Percentiles rank a stretch among this genome's conserved stretches.
phyloP scores from a whole-genome alignment of 2,797 vertebrate species.

The Pitangus sulphuratus region DNA sequence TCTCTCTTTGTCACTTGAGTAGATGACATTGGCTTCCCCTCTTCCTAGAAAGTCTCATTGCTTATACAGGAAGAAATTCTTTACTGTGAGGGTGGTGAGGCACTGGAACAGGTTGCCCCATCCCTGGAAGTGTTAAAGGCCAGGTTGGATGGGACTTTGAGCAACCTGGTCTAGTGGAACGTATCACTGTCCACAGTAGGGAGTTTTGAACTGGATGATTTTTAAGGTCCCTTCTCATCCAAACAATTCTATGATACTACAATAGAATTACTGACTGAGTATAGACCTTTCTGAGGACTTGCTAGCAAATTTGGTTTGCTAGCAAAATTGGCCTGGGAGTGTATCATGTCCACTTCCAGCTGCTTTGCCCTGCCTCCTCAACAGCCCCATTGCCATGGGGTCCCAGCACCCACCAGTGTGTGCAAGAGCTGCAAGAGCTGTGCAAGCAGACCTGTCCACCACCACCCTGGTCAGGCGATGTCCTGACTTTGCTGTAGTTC shows the following conservation, averaged over 20 bases:
- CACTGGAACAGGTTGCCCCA: neutral
- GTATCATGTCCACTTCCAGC: neutral
- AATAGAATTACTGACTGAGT: neutral
- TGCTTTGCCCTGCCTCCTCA: neutral
- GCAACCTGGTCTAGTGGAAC: neutral
- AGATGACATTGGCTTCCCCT: neutral
- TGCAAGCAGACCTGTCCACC: neutral
- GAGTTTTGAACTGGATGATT: neutral
- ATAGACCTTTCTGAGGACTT: neutral
- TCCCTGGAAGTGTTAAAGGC: neutral
- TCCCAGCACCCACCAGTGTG: fast-evolving
- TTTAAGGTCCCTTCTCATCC: neutral
- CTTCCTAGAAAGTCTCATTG: neutral
- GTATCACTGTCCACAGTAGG: neutral
- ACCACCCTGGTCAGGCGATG: fast-evolving
- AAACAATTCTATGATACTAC: neutral
- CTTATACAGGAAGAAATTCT: neutral
- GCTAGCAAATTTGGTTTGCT: neutral
- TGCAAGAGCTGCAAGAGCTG: neutral
- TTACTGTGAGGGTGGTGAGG: neutral
- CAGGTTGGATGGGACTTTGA: neutral
- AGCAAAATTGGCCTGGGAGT: neutral
- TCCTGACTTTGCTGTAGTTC: neutral
- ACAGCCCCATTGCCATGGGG: fast-evolving
- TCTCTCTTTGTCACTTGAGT: neutral